Conservation (phyloP, 2,888 invertebrate genomes). For the Phalera bucephala region DNA sequence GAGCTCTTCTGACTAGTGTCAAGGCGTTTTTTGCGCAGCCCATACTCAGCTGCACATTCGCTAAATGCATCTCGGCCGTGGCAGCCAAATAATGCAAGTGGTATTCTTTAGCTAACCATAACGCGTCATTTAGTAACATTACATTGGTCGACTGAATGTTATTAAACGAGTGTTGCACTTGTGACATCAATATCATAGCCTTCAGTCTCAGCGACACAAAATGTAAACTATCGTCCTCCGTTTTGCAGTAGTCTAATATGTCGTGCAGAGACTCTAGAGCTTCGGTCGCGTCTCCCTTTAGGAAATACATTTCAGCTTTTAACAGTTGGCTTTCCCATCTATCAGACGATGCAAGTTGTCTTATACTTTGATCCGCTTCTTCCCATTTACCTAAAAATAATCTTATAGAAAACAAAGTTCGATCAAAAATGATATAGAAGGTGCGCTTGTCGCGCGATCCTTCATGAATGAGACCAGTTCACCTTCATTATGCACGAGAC, state of each 20-base stretch:
- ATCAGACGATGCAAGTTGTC: slow-evolving; percentile 86
- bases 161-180: slow-evolving; percentile 84
- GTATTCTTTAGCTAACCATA: slow-evolving; percentile 88
- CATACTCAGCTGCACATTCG: slow-evolving; percentile 89
- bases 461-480: too few species aligned
- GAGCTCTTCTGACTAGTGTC: slow-evolving; percentile 86
- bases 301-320: slow-evolving; percentile 80
- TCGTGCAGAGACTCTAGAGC: slow-evolving; percentile 75
- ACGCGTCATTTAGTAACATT: slow-evolving; percentile 85
- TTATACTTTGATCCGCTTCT: slow-evolving; percentile 87
- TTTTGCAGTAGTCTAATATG: slow-evolving; percentile 78
- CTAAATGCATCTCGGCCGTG: slow-evolving; percentile 89
- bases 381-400: slow-evolving; percentile 84
- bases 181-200: slow-evolving; percentile 86
- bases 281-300: slow-evolving; percentile 75
- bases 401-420: not conserved
- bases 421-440: not conserved
- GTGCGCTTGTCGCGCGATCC: too few species aligned
- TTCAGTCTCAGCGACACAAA: slow-evolving; percentile 83
- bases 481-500: too few species aligned
- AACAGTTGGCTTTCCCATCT: slow-evolving; percentile 85
- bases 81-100: slow-evolving; percentile 91
- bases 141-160: slow-evolving; percentile 79
- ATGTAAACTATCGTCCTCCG: slow-evolving; percentile 77
- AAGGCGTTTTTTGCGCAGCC: slow-evolving; percentile 90